Evolutionary conservation across 2,113 vertebrate species (phyloP).

Genomic region (Bostrychus sinensis): DNA sequence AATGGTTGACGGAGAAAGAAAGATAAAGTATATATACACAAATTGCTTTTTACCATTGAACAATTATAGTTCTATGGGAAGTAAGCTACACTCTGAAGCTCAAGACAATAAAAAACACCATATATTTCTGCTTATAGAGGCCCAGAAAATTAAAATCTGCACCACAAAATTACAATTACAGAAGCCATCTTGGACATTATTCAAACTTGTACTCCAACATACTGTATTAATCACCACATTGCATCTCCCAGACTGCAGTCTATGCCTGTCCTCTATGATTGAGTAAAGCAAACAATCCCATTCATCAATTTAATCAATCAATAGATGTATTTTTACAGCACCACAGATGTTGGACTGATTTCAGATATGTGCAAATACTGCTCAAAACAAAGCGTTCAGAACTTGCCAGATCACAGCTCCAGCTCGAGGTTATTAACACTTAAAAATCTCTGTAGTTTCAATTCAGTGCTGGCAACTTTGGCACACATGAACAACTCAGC

Average conservation of each 20-base stretch:
- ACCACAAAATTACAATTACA: slow-evolving; percentile 17
- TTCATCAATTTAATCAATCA: slow-evolving; percentile 50
- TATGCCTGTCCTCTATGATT: slow-evolving; percentile 4
- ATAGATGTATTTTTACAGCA: slow-evolving; percentile 19
- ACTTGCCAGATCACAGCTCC: background rate
- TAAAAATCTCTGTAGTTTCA: background rate
- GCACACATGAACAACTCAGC: slow-evolving; percentile 29
- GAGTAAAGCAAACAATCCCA: slow-evolving; percentile 27
- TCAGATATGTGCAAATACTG: background rate
- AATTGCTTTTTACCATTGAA: no score
- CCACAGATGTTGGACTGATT: slow-evolving; percentile 38
- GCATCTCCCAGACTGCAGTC: background rate
- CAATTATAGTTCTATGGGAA: no score
- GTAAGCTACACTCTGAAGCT: no score
- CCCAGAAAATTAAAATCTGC: slow-evolving; percentile 21
- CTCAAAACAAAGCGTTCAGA: background rate
- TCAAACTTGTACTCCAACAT: slow-evolving; percentile 4
- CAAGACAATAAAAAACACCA: slow-evolving; percentile 7
- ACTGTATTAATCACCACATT: background rate
- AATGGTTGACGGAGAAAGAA: no score
- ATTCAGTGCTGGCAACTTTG: background rate
- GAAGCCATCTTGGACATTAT: slow-evolving; percentile 5
- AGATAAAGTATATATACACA: no score
- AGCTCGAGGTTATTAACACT: background rate
- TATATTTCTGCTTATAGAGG: slow-evolving; percentile 13